phyloP scores from a whole-genome alignment of 1,140 invertebrate species.

The Drosophila sulfurigaster region DNA sequence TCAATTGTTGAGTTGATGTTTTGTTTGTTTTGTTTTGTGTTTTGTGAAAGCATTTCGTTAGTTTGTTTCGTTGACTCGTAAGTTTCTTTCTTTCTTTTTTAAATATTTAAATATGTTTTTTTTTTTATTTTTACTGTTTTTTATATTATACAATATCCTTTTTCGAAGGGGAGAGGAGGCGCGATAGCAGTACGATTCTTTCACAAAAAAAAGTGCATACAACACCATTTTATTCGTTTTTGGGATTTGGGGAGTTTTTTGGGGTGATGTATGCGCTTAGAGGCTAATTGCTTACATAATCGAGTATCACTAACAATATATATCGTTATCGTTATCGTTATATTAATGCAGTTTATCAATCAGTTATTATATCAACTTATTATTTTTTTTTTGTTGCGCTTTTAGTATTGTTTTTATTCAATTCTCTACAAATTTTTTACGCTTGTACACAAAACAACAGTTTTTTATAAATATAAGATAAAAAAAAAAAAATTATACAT shows the following conservation, averaged over 20 bases:
- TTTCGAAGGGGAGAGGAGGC: background rate
- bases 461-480: conserved; percentile 68
- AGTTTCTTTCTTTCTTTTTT: conserved; percentile 10
- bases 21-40: conserved; percentile 40
- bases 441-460: conserved; percentile 70
- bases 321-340: conserved; percentile 55
- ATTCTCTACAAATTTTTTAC: conserved; percentile 67
- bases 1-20: conserved; percentile 26
- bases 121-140: background rate
- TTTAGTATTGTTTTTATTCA: conserved; percentile 32
- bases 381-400: conserved; percentile 10
- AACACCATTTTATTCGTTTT: conserved; percentile 13
- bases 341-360: conserved; percentile 39
- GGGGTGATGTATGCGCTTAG: conserved; percentile 56
- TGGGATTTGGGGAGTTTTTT: background rate
- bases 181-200: conserved; percentile 23
- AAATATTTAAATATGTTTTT: conserved; percentile 25
- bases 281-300: conserved; percentile 68
- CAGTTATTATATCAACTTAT: conserved; percentile 11
- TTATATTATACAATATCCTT: conserved; percentile 30
- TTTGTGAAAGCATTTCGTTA: conserved; percentile 54
- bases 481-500: conserved; percentile 12
- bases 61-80: conserved; percentile 60
- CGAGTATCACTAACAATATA: conserved; percentile 79
- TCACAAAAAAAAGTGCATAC: conserved; percentile 50